Evolutionary conservation across 2,113 vertebrate genomes (phyloP).

Genomic region (human (Homo sapiens)): GRCh38 chr3:106868501-106869000

Average conservation of each 20-base stretch:
- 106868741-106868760: slow-evolving; percentile 51
- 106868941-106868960: not conserved
- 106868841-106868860: slow-evolving; percentile 39
- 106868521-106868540: too few species aligned
- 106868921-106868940: not conserved
- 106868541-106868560: too few species aligned
- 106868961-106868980: not conserved
- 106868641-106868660: too few species aligned
- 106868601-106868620: too few species aligned
- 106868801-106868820: slow-evolving; percentile 51
- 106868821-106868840: slow-evolving; percentile 63
- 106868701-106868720: too few species aligned
- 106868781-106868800: not conserved
- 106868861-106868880: slow-evolving; percentile 30
- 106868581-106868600: too few species aligned
- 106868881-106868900: slow-evolving; percentile 10
- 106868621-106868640: too few species aligned
- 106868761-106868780: slow-evolving; percentile 63
- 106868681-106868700: too few species aligned
- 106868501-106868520: too few species aligned
- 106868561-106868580: too few species aligned
- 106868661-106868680: too few species aligned
- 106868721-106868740: slow-evolving; percentile 64
- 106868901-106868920: slow-evolving; percentile 41
- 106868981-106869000: too few species aligned